Evolutionary conservation across 2,113 vertebrate genomes (phyloP), one percentile per base, ranked within the genome.

Genomic region (Platysternon megacephalum): DNA sequence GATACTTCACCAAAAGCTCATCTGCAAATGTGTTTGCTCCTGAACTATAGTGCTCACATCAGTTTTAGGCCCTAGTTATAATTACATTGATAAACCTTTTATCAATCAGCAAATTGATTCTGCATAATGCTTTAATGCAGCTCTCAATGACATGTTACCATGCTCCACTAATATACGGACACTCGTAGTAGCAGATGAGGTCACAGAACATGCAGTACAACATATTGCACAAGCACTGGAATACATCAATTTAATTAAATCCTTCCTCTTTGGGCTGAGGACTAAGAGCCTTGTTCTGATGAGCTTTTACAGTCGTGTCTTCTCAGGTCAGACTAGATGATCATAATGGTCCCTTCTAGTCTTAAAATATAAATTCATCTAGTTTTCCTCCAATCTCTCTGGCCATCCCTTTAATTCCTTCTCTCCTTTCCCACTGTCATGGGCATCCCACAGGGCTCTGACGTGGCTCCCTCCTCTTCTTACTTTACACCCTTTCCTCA

Each of bases 61-160:
- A 88, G 32, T 65, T 84, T 2, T 2, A 49, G 16, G 79, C 86
- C 35, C 14, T 93, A 53, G 91, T 91, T 93, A 85, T 93, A 96
- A 93, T 93, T 94, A 80, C 8, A 5, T 24, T 89, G 86, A 92
- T 88, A 94, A 95, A 94, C 12, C 14, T 91, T 95, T 94, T 82
- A 68, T 49, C 3, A 3, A 65, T 93, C 86, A 91, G 80, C 28
- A 79, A 92, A 58, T 26, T 87, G 91, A 84, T 94, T 93, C 65
- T 84, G 65, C 0, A 0, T 61, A 51, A 72, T 96, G 84, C 56
- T 96, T 96, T 88, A 90, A 87, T 1, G 13, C 51, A 84, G 5
- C 82, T 92, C 55, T 89, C 91, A 95, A 83, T 96, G 85, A 93
- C 96, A 76, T 56, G 61, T 90, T 96, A 95, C 86, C 92, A 88